phyloP scores from a whole-genome alignment of 1,140 invertebrate species.

The Harpegnathos saltator region DNA sequence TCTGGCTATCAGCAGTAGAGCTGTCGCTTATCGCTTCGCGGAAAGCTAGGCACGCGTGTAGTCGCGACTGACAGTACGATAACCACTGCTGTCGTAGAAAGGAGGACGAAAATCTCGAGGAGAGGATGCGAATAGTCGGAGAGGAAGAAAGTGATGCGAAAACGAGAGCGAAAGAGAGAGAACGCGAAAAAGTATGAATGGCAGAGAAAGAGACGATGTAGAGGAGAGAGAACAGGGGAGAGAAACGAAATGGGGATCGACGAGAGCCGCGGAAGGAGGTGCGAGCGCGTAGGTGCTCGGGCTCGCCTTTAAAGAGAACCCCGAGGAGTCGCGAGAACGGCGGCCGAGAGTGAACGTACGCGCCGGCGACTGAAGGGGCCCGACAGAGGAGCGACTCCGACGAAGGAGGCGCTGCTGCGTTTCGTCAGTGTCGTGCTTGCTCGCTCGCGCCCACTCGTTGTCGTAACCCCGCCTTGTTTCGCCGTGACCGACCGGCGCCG shows the following conservation, averaged over 20 bases:
- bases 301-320: background rate
- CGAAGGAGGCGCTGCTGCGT: slow-evolving; percentile 33
- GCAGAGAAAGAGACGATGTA: slow-evolving; percentile 7
- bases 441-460: background rate
- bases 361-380: slow-evolving; percentile 3
- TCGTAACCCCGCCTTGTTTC: slow-evolving; percentile 57
- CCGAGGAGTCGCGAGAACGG: background rate
- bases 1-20: no score
- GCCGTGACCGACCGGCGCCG: slow-evolving; percentile 68
- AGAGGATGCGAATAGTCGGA: slow-evolving; percentile 16
- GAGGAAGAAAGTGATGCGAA: background rate
- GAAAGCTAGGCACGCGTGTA: slow-evolving; percentile 31
- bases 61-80: background rate
- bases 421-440: slow-evolving; percentile 35
- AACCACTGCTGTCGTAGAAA: background rate
- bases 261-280: slow-evolving; percentile 8
- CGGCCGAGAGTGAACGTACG: slow-evolving; percentile 26
- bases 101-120: background rate
- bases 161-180: background rate
- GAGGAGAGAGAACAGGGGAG: background rate
- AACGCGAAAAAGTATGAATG: slow-evolving; percentile 24
- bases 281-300: background rate
- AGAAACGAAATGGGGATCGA: background rate
- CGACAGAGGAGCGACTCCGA: slow-evolving; percentile 14
- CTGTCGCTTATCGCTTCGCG: background rate